Evolutionary conservation across 2,888 invertebrate genomes (phyloP), one percentile per base, ranked within the genome.

Genomic region (Phorcus lineatus): DNA sequence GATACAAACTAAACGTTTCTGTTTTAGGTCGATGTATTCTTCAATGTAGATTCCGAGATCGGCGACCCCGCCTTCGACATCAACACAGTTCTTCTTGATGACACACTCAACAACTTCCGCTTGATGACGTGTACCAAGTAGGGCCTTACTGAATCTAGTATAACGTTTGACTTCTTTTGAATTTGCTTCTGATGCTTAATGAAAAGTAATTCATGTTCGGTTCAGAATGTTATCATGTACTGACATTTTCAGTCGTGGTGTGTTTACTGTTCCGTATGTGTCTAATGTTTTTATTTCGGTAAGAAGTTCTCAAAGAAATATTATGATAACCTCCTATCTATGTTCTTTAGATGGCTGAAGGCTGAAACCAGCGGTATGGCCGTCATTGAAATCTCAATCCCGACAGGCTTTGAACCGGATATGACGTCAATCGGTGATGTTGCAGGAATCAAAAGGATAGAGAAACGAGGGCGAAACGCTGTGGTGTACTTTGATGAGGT

Each of bases 401-500:
- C 89, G 16, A 86, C 89, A n/a, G 90, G 90, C 19, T 90, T 90
- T 84, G 78, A 81, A 17, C 85, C 88, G 6, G 89, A 89, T 57
- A 54, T 81, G 19, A 80, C 31, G 16, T 85, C 86, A 28, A 79
- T 89, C 0, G 77, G 84, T 53, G 80, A 84, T 4, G 89, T 92
- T 53, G 87, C 88, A 6, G 90, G 90, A 40, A 79, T 94, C 66
- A 92, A 93, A 81, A 87, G 92, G 57, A 88, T 91, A 19, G 93
- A 93, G 76, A 90, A 91, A 36, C 89, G 88, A 31, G 91, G 91
- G 74, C 91, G 90, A n/a, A 88, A 89, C 55, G 88, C 93, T 79
- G 90, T 91, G 77, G 86, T 93, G 28, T 94, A 94, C 84, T 92
- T 93, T 84, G 93, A 93, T 82, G 88, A 91, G 88, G 93, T 93